Evolutionary conservation across 2,113 vertebrate species (phyloP), one percentile per base, ranked within the genome.

Genomic region (Heterotis niloticus): DNA sequence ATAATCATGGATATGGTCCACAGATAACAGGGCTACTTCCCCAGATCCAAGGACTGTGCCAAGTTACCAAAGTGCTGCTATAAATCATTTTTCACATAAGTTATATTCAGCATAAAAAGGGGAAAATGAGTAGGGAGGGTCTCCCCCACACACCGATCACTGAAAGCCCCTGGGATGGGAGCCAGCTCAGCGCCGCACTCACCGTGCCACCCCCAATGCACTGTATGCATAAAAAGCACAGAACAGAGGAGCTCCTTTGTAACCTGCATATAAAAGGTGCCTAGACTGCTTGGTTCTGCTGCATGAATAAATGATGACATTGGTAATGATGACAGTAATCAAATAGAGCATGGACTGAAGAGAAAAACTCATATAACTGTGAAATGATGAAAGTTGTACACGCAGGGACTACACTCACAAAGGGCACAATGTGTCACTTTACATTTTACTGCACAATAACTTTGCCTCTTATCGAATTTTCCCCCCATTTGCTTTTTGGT

Each of bases 371-470:
- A 60, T 68, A 69, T 65, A 62, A 5, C 59, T 0, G 64, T n/a
- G 23, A 75, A 62, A 60, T 68, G 44, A 72, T 65, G 5, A 77
- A 80, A 66, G 72, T 83, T 79, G 77, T 62, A 26, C 75, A 70
- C 74, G 54, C 62, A 60, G 74, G 65, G 34, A 23, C 56, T 44
- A 52, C 4, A 66, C 12, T 81, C 75, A 54, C 57, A 59, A 64
- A 17, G 24, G 3, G 74, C 80, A 28, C 79, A 70, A 13, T 67
- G n/a, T 23, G 60, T 80, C 76, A 44, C 64, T 79, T 79, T 75
- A 28, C 78, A 56, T 83, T 83, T 28, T 79, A 34, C 0, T 1
- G 54, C 62, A 81, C 80, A 82, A 84, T 84, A 78, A 77, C 80
- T 73, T 66, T 73, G 24, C 75, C 29, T 76, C 57, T 70, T 62